Evolutionary conservation across 2,888 invertebrate genomes (phyloP), one percentile per base, ranked within the genome.

Genomic region (Agonum fuliginosum): DNA sequence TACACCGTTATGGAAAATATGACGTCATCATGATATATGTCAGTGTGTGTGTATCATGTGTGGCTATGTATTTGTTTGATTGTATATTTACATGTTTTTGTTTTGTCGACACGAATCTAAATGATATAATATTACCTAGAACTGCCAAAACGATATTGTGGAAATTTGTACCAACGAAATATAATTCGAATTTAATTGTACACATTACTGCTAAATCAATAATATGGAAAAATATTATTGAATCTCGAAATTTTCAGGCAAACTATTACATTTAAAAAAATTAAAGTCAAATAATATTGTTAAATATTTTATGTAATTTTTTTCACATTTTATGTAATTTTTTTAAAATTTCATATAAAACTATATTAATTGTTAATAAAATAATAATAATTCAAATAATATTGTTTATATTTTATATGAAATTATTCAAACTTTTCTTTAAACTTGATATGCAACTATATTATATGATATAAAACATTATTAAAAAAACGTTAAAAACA

Each of bases 1-100:
- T 67, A 67, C 67, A 37, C 41, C 62, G 62, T n/a, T 19, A 67
- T 67, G 67, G n/a, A n/a, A 17, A 41, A 19, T 48, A 54, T 54
- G n/a, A 27, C 48, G 54, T 24, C 58, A 30, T 62, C 0, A 62
- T 62, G 58, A 34, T 46, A 10, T 62, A 14, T 54, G 24, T 54
- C 5, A 1, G 54, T 54, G 24, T 54, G 20, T 6, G 17, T 46
- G 46, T 46, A 17, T 46, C 19, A 17, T 46, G 8, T 27, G 24
- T 24, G 54, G 1, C 4, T 14, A 27, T 54, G 54, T 62, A 14
- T 62, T 17, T 62, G 27, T 27, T 54, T 30, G 30, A 30, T 62
- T 62, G 30, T 62, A 62, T 62, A 62, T 62, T 62, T 62, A 62
- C 58, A 62, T 62, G 30, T 54, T 54, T 54, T 24, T 24, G 20